These are phyloP conservation scores for Eptatretus atami DNA, from an alignment of 2,797 vertebrate genomes.

Conservation along the genomic window DNA sequence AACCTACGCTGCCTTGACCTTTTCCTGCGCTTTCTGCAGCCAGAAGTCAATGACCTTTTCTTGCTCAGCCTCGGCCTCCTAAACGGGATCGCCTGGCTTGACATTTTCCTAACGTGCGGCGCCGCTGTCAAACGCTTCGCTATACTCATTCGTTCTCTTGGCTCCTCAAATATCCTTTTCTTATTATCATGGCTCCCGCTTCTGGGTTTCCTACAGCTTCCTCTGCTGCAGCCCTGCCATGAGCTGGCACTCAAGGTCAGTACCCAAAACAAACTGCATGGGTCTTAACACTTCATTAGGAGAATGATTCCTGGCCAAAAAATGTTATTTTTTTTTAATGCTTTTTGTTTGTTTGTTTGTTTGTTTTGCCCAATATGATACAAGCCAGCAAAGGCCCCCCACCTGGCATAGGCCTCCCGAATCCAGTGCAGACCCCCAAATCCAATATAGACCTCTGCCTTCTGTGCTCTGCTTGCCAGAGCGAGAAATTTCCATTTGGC, in stretches of 20 bases:
- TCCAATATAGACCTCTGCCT: no score
- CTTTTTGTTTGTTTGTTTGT: no score
- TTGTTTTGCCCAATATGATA: no score
- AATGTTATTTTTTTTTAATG: no score
- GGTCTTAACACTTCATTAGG: no score
- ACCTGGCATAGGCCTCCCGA: no score
- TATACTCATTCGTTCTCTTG: slow-evolving; percentile 80
- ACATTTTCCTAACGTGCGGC: slow-evolving; percentile 90
- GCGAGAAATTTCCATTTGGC: no score
- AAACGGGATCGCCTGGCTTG: slow-evolving; percentile 95
- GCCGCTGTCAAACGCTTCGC: slow-evolving; percentile 88
- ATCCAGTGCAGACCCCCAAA: no score
- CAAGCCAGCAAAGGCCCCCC: no score
- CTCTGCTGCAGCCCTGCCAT: slow-evolving; percentile 61
- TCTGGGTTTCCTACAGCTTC: slow-evolving; percentile 62
- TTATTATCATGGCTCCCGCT: slow-evolving; percentile 89
- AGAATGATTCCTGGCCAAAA: no score
- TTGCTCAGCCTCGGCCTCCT: slow-evolving; percentile 74
- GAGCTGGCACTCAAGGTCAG: slow-evolving; percentile 50
- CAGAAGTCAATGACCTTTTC: slow-evolving; percentile 86
- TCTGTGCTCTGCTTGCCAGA: no score
- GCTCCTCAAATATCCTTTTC: slow-evolving; percentile 78
- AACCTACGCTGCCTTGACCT: slow-evolving; percentile 74
- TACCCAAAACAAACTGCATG: no score
- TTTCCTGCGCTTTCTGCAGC: slow-evolving; percentile 66